Conservation (phyloP, 2,888 invertebrate genomes). For the Diaprepes abbreviatus region DNA sequence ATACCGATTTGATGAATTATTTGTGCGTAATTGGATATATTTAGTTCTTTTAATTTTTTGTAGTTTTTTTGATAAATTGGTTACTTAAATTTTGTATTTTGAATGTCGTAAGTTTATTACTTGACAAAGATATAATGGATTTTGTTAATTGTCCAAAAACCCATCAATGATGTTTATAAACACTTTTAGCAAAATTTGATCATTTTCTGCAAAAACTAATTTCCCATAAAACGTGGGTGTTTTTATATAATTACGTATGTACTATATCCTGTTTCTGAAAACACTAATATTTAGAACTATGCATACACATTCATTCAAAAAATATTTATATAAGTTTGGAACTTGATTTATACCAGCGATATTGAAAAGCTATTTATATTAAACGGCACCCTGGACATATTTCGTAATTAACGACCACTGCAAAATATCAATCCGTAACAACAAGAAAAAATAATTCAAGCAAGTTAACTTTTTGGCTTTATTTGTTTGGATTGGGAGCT, state of each 20-base stretch:
- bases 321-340: slow-evolving; percentile 28
- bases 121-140: too few species aligned
- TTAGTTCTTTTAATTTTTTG: too few species aligned
- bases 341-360: slow-evolving; percentile 24
- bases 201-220: too few species aligned
- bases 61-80: too few species aligned
- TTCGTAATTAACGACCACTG: slow-evolving; percentile 45
- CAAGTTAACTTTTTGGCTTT: slow-evolving; percentile 43
- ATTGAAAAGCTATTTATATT: slow-evolving; percentile 43
- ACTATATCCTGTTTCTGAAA: slow-evolving; percentile 3
- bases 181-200: too few species aligned
- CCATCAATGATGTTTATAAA: too few species aligned
- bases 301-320: slow-evolving; percentile 15
- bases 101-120: too few species aligned
- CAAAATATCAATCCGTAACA: slow-evolving; percentile 47
- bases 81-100: too few species aligned
- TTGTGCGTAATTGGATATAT: too few species aligned
- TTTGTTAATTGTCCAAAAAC: too few species aligned
- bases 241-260: neutral
- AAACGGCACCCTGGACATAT: slow-evolving; percentile 18
- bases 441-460: slow-evolving; percentile 44
- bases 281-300: slow-evolving; percentile 10
- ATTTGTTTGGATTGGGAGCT: slow-evolving; percentile 46
- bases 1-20: too few species aligned
- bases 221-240: neutral